These are phyloP conservation scores for Tillus elongatus DNA, from an alignment of 2,888 invertebrate genomes.

Conservation along the genomic window DNA sequence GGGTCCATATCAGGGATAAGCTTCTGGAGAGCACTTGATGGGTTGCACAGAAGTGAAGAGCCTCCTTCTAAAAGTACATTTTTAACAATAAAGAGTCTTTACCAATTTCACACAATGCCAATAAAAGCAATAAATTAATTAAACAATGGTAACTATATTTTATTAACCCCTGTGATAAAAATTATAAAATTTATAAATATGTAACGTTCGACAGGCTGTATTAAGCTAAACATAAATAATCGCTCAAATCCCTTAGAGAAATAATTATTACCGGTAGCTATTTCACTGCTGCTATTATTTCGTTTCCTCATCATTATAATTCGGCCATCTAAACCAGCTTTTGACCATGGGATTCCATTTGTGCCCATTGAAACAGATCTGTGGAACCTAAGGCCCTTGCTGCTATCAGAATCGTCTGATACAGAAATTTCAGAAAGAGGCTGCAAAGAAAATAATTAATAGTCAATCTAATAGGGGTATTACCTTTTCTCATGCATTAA, in stretches of 20 bases:
- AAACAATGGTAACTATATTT: no score
- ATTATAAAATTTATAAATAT: no score
- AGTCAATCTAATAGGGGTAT: conserved; percentile 6
- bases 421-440: conserved; percentile 48
- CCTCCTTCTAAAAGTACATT: conserved; percentile 62
- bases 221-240: no score
- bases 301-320: conserved; percentile 54
- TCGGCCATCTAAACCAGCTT: conserved; percentile 49
- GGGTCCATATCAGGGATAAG: conserved; percentile 60
- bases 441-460: no score
- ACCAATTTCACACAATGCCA: conserved; percentile 8
- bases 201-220: no score
- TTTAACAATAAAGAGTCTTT: conserved; percentile 12
- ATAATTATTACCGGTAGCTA: conserved; percentile 42
- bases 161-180: no score
- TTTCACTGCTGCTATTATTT: conserved; percentile 63
- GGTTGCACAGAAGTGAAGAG: conserved; percentile 77
- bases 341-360: conserved; percentile 52
- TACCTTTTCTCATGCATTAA: no score
- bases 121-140: no score
- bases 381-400: conserved; percentile 59
- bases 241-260: no score
- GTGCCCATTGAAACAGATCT: conserved; percentile 83
- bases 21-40: conserved; percentile 77
- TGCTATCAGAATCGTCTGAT: conserved; percentile 46